Conservation (phyloP, 2,797 vertebrate genomes). For the Sciaenops ocellatus region DNA sequence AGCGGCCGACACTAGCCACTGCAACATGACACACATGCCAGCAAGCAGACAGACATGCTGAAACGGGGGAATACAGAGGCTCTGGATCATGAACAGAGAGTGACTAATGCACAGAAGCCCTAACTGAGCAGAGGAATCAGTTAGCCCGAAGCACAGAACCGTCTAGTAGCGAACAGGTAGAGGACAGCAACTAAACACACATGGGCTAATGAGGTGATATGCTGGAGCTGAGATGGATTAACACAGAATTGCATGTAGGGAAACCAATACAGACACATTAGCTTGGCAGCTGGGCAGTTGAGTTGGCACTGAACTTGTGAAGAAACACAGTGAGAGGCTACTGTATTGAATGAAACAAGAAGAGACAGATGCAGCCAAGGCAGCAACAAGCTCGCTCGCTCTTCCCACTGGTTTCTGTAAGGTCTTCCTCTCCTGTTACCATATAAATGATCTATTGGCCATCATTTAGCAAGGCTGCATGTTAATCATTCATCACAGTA, state of each 20-base stretch:
- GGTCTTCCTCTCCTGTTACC: slow-evolving; percentile 62
- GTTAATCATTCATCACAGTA: slow-evolving; percentile 80
- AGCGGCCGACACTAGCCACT: slow-evolving; percentile 20
- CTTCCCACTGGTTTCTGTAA: slow-evolving; percentile 49
- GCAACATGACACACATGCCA: slow-evolving; percentile 58
- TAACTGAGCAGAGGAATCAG: slow-evolving; percentile 22
- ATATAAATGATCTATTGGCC: slow-evolving; percentile 80
- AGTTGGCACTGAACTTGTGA: slow-evolving; percentile 4
- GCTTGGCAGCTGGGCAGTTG: background rate
- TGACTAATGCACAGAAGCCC: slow-evolving; percentile 28
- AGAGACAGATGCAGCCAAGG: slow-evolving; percentile 18
- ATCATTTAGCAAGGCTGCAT: slow-evolving; percentile 75
- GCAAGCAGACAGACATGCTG: slow-evolving; percentile 45
- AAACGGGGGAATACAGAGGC: slow-evolving; percentile 33
- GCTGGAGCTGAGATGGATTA: slow-evolving; percentile 20
- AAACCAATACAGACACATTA: slow-evolving; percentile 21
- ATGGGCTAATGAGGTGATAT: slow-evolving; percentile 28
- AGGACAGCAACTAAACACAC: slow-evolving; percentile 31
- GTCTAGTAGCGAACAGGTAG: slow-evolving; percentile 16
- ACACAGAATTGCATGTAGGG: slow-evolving; percentile 14
- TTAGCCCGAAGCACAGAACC: slow-evolving; percentile 14
- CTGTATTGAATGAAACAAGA: slow-evolving; percentile 20
- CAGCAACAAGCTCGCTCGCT: slow-evolving; percentile 27
- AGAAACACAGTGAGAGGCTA: slow-evolving; percentile 11
- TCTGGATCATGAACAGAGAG: slow-evolving; percentile 44